These are phyloP conservation scores for Lepus europaeus DNA, from an alignment of 2,113 vertebrate genomes.

Conservation along the genomic window DNA sequence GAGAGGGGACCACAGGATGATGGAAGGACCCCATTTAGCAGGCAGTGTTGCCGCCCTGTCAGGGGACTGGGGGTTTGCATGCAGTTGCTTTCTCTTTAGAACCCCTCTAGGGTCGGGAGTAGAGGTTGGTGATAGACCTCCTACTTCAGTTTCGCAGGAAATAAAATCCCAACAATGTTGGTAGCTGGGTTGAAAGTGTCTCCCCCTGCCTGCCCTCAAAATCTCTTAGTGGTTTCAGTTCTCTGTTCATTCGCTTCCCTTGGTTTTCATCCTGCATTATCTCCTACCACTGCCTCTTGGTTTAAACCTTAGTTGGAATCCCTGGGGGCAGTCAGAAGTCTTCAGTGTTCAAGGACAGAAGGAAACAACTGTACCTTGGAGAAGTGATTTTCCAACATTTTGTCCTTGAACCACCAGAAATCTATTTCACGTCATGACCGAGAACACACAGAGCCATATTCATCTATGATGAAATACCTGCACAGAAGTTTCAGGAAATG, in stretches of 20 bases:
- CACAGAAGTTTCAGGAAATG: neutral
- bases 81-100: neutral
- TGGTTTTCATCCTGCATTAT: neutral
- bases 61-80: rapidly evolving
- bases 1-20: neutral
- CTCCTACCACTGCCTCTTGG: neutral
- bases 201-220: neutral
- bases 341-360: neutral
- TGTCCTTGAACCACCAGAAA: neutral
- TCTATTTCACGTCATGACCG: neutral
- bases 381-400: neutral
- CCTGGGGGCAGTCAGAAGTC: neutral
- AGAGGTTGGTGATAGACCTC: neutral
- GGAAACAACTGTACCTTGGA: neutral
- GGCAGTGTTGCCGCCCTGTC: neutral
- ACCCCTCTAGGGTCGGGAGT: neutral
- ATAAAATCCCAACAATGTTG: neutral
- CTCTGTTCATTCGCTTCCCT: neutral
- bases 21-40: too few species aligned
- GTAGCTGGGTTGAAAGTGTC: neutral
- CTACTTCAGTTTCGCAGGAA: neutral
- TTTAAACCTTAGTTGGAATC: neutral
- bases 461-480: neutral
- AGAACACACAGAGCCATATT: neutral
- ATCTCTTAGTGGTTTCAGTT: neutral